Evolutionary conservation across 2,113 vertebrate species (phyloP).

Genomic region (Phalacrocorax aristotelis): DNA sequence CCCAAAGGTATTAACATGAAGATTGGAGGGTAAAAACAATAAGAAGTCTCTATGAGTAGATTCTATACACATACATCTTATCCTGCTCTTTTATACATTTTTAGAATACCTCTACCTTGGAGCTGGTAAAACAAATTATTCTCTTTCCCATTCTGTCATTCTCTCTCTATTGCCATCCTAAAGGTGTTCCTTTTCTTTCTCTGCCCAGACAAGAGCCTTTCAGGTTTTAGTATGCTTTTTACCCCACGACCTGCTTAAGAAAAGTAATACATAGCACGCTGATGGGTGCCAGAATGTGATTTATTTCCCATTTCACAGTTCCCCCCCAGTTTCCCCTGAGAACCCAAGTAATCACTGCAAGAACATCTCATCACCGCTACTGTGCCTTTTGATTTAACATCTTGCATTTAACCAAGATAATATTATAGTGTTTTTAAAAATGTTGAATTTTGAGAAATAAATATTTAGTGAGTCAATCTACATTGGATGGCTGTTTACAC

Average conservation of each 20-base stretch:
- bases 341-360: neutral
- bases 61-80: neutral
- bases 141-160: slow-evolving; percentile 16
- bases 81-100: slow-evolving; percentile 21
- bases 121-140: slow-evolving; percentile 37
- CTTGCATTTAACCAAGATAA: slow-evolving; percentile 15
- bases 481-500: neutral
- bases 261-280: slow-evolving; percentile 21
- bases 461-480: neutral
- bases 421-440: neutral
- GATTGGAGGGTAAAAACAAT: slow-evolving; percentile 41
- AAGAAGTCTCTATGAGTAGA: neutral
- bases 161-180: slow-evolving; percentile 19
- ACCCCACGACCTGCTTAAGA: slow-evolving; percentile 17
- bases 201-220: slow-evolving; percentile 31
- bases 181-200: neutral
- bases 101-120: neutral
- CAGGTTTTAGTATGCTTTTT: slow-evolving; percentile 19
- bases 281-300: slow-evolving; percentile 52
- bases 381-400: slow-evolving; percentile 10
- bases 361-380: slow-evolving; percentile 38
- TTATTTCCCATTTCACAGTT: slow-evolving; percentile 47
- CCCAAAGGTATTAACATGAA: slow-evolving; percentile 37
- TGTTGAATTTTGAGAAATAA: neutral
- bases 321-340: slow-evolving; percentile 20